A percentile compares a stretch with the other conserved stretches of the same genome.
phyloP scores from a whole-genome alignment of 2,113 vertebrate genomes.

The Sapayoa aenigma region DNA sequence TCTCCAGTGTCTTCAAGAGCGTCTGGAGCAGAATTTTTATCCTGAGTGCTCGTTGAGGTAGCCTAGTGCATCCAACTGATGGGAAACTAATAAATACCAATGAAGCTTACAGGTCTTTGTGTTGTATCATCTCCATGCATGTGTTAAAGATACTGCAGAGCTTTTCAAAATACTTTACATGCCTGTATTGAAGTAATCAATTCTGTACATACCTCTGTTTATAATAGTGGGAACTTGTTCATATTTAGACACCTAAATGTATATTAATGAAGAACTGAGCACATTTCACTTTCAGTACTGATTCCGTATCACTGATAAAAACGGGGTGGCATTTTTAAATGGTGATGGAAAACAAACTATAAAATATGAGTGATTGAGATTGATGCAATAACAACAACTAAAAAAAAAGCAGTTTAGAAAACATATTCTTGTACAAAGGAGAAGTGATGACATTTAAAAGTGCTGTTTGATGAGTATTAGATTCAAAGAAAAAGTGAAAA shows the following conservation, averaged over 20 bases:
- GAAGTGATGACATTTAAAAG: not conserved
- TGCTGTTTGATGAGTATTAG: not conserved
- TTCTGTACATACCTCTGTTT: not conserved
- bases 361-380: not conserved
- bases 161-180: not conserved
- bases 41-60: not conserved
- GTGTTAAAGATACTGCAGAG: not conserved
- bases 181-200: not conserved
- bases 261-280: not conserved
- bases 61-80: not conserved
- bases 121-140: not conserved
- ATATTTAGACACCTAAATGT: not conserved
- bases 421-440: not conserved
- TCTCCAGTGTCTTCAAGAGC: not conserved
- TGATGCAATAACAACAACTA: not conserved
- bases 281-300: not conserved
- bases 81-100: not conserved
- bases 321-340: not conserved
- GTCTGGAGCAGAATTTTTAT: not conserved
- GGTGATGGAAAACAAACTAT: not conserved
- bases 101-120: not conserved
- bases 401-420: not conserved
- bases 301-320: not conserved
- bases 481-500: not conserved
- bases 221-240: not conserved